These are phyloP conservation scores for Halictus quadricinctus DNA, from an alignment of 2,888 invertebrate species.

Conservation along the genomic window DNA sequence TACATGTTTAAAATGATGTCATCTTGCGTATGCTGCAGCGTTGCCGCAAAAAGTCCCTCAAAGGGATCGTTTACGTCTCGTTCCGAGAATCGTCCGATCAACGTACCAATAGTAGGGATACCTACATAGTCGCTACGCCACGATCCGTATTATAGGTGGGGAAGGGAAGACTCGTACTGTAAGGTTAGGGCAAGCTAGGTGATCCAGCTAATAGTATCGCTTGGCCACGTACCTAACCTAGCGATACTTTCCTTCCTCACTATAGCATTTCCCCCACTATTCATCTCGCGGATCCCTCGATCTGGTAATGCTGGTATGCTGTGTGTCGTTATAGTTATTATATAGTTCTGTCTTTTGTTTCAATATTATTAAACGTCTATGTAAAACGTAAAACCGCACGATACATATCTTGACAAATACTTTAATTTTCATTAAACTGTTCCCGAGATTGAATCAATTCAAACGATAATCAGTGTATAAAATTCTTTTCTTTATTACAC, in stretches of 20 bases:
- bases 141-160: not conserved
- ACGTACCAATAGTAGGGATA: not conserved
- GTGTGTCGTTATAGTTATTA: constrained; percentile 27
- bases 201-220: not conserved
- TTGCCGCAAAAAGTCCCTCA: not conserved
- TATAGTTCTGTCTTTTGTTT: constrained; percentile 57
- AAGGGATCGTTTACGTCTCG: not conserved
- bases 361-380: constrained; percentile 48
- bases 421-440: constrained; percentile 32
- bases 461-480: constrained; percentile 5
- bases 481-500: constrained; percentile 8
- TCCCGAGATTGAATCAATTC: not conserved
- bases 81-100: not conserved
- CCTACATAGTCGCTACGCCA: not conserved
- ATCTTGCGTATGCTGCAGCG: not conserved
- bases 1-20: constrained; percentile 1
- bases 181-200: not conserved
- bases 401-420: constrained; percentile 28
- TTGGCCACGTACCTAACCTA: not conserved
- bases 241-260: not conserved
- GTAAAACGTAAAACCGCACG: constrained; percentile 37
- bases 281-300: constrained; percentile 1
- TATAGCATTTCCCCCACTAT: not conserved
- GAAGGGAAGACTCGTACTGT: not conserved
- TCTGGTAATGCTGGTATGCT: constrained; percentile 3